Evolutionary conservation across 2,888 invertebrate species (phyloP), one percentile per base, ranked within the genome.

Genomic region (Reticulitermes lucifugus): DNA sequence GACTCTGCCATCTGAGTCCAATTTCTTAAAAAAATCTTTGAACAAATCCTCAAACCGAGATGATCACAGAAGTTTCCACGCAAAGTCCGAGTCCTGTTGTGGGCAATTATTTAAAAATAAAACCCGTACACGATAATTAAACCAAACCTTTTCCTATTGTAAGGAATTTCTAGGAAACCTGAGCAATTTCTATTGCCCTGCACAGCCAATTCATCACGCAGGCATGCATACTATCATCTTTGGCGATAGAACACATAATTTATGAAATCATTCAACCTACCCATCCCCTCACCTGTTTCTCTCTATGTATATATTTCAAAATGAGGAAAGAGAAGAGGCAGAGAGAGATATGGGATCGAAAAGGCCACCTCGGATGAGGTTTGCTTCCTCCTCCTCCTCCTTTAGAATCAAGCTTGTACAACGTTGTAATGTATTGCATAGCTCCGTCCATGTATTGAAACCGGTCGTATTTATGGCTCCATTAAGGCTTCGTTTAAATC

Each of bases 401-500:
- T 71, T 21, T 73, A 51, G 81, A 81, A 71, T 81, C 81, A 81
- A 81, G 73, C 84, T 83, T 77, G 83, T 79, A 41, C 14, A 43
- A 77, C 55, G 83, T 43, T 83, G 71, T 85, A 85, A 85, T 85
- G 81, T 81, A 81, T 81, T 43, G 81, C 77, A 77, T 46, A 35
- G 77, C 43, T 77, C 80, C 73, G 84, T 77, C 83, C 85, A 25
- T 71, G 86, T 87, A 92, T 92, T 92, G 92, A 92, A 92, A 92
- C 92, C 81, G 91, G 91, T 90, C 91, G 91, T 93, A 93, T 93
- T 92, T 93, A 92, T 93, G 92, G 92, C 91, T 92, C 93, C 92
- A 93, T 93, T 93, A 93, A 92, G 92, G 92, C 91, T 90, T 91
- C 90, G 91, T 91, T 92, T 92, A 93, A 93, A 93, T 92, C 93